phyloP scores from a whole-genome alignment of 2,888 invertebrate genomes.

The Amphipoea oculea region DNA sequence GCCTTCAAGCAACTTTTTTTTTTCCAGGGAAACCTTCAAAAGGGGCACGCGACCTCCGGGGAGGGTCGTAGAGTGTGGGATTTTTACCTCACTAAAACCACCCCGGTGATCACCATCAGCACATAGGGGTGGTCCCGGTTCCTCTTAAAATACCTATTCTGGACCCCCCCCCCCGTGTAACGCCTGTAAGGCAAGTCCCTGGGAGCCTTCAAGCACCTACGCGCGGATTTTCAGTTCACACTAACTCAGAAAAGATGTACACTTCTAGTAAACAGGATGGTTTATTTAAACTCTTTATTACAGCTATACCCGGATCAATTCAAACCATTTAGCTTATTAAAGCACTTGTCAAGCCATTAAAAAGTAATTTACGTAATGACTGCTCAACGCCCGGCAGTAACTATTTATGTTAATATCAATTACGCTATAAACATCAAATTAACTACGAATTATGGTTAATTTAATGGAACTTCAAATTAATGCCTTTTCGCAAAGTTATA shows the following conservation, averaged over 20 bases:
- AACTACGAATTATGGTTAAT: neutral
- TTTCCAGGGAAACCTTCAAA: too few relatives aligned
- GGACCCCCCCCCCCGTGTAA: too few relatives aligned
- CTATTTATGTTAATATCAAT: constrained; percentile 21
- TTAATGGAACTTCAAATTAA: constrained; percentile 11
- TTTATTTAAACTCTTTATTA: neutral
- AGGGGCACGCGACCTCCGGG: too few relatives aligned
- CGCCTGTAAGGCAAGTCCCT: too few relatives aligned
- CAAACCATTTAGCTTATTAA: neutral
- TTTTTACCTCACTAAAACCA: too few relatives aligned
- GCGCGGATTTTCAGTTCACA: neutral
- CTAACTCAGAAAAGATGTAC: neutral
- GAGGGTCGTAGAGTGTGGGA: too few relatives aligned
- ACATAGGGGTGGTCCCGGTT: too few relatives aligned
- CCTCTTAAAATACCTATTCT: too few relatives aligned
- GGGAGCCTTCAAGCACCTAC: neutral
- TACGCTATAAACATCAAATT: constrained; percentile 8
- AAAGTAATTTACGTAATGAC: constrained; percentile 24
- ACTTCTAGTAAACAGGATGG: neutral
- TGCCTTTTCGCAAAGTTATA: constrained; percentile 6
- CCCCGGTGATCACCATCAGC: too few relatives aligned
- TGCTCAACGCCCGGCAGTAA: neutral
- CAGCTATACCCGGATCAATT: neutral
- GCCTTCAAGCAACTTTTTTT: too few relatives aligned
- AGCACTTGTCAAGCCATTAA: constrained; percentile 1